Conservation (phyloP, 1,140 invertebrate genomes). For the Zaprionus ornatus region DNA sequence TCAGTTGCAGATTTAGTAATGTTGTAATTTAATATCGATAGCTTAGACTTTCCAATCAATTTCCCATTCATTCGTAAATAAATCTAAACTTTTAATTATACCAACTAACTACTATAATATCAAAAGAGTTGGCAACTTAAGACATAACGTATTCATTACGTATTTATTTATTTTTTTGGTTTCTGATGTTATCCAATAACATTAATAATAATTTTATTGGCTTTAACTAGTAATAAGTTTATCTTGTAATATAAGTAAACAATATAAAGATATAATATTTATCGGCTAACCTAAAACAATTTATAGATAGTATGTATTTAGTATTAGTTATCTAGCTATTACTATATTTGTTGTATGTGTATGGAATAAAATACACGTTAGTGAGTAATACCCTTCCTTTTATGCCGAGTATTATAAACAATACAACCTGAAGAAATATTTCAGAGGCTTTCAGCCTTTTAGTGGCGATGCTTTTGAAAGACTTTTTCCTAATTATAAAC, state of each 20-base stretch:
- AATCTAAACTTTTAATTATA: background rate
- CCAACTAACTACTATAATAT: background rate
- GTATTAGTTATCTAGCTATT: no score
- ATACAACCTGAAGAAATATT: constrained; percentile 1
- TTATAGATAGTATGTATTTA: no score
- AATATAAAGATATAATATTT: no score
- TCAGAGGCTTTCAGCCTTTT: constrained; percentile 4
- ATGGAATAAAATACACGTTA: background rate
- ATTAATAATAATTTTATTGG: no score
- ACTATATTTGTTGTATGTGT: no score
- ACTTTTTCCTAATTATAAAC: constrained; percentile 29
- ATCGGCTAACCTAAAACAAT: no score
- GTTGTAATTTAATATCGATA: background rate
- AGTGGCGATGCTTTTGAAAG: background rate
- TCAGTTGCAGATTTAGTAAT: background rate
- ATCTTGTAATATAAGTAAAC: no score
- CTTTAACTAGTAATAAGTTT: no score
- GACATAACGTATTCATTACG: constrained; percentile 18
- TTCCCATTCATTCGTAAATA: background rate
- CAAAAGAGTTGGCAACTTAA: background rate
- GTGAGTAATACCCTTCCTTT: background rate
- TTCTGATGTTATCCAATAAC: no score
- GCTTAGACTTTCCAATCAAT: background rate
- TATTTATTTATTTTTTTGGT: background rate
- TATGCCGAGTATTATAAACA: background rate